Base-by-base conservation (phyloP, 2,113 vertebrate genomes). In the Erythrocebus patas region DNA sequence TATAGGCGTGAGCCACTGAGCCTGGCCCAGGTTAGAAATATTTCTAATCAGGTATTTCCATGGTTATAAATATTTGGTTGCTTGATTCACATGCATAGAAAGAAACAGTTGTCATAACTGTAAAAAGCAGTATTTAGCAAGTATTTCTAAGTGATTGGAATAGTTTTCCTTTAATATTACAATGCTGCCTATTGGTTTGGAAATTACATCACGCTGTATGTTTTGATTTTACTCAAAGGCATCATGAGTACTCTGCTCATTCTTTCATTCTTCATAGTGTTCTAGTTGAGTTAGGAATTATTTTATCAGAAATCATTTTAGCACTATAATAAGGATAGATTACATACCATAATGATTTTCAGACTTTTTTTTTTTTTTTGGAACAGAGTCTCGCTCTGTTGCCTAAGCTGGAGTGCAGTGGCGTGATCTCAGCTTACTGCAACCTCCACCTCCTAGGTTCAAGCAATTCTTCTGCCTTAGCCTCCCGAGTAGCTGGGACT, bases 21-120 rank as follows among this genome's bases (percentile, higher is more conserved):
- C 59, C 59, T 11, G 25, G 25, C 59, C 59, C 25, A 61, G 27
- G 12, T 61, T 61, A 61, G 61, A 99, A 99, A 98, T 99, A 98
- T 98, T 98, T 99, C 98, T 98, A 98, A 98, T 98, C 96, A 91
- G 95, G 97, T 98, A 99, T 98, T 98, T 98, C 98, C 98, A 98
- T 98, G 98, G 98, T 98, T 99, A 98, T 98, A 98, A 98, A 98
- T 99, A 99, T 99, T 99, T 99, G 99, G 98, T 99, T 98, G 98
- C 98, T 99, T 98, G 98, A 98, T 98, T 99, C 98, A 98, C 98
- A 98, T 99, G 99, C 98, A 99, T 99, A 99, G 98, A 98, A 98
- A 98, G 97, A 98, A 98, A 98, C 98, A 98, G 98, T 99, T 98
- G 96, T 98, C 96, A 93, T 98, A 98, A 99, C 98, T 99, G 98